phyloP scores from a whole-genome alignment of 2,113 vertebrate species.

The Mustela lutreola region DNA sequence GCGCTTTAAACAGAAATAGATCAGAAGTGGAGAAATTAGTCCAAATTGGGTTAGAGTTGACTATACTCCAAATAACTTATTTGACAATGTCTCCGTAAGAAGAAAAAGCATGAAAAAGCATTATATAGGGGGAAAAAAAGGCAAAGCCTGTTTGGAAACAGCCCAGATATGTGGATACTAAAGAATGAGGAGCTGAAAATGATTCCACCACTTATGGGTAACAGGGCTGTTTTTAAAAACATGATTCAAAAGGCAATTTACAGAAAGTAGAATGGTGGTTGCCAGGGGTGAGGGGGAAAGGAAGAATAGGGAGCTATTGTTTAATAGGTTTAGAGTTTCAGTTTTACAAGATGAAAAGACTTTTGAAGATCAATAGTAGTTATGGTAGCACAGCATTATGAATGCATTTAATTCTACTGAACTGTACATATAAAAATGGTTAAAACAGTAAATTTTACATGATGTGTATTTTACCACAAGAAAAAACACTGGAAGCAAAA shows the following conservation, averaged over 20 bases:
- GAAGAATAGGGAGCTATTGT: neutral
- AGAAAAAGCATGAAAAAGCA: neutral
- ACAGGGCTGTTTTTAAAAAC: neutral
- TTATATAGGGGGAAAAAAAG: neutral
- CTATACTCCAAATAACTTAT: neutral
- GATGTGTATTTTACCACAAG: neutral
- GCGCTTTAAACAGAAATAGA: neutral
- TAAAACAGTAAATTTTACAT: neutral
- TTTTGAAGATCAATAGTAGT: neutral
- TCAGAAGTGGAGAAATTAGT: constrained; percentile 34
- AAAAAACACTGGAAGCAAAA: neutral
- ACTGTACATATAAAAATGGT: neutral
- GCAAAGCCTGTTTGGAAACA: neutral
- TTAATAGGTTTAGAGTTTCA: neutral
- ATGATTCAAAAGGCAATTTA: constrained; percentile 46
- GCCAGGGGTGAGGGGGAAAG: neutral
- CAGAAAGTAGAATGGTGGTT: neutral
- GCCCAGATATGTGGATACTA: neutral
- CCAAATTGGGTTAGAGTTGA: neutral
- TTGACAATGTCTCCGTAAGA: neutral
- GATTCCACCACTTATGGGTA: neutral
- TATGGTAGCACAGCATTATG: neutral
- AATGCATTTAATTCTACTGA: constrained; percentile 19
- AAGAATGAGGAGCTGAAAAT: constrained; percentile 9
- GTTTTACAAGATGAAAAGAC: constrained; percentile 9